Base-by-base conservation (phyloP, 2,797 vertebrate genomes). In the Geotrypetes seraphini region DNA sequence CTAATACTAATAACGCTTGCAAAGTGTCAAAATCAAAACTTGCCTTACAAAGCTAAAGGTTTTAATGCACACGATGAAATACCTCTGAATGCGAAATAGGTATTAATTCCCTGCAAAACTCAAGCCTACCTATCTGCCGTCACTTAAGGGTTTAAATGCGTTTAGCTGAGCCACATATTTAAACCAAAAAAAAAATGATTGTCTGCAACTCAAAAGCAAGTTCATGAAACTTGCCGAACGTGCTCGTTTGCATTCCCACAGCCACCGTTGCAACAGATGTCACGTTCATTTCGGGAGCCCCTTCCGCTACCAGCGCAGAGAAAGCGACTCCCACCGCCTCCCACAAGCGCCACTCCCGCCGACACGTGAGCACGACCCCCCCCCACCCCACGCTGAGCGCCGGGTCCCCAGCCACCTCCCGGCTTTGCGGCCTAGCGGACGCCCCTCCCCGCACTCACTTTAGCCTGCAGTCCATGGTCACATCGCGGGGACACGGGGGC, bases 381-480 rank as follows among this genome's bases (percentile, higher is more conserved):
- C 36, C 19, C 4, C 14, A 7, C 5, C 36, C 11, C 4, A 22
- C 18, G 7, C 19, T 7, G 4, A 22, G 8, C 4, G 7, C 12
- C 12, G 5, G n/a, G 3, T 22, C 12, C 8, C 22, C 12, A n/a
- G 29, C 18, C 27, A 10, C 26, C 24, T n/a, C 22, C 23, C 38
- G 51, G 57, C 42, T 45, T 15, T 50, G 47, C 50, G 68, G 68
- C 68, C 62, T 60, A 48, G 42, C n/a, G 18, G 15, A 7, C 11
- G 4, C 24, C 21, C 5, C 6, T 3, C 2, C 21, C 42, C 8
- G 10, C 36, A 57, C 88, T 89, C 85, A 91, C 91, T 86, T 90
- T 77, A 87, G 79, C 75, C 91, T 85, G 86, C 88, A 75, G 79
- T 92, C 90, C 90, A 95, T 95, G 83, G 64, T 81, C 30, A 63